Evolutionary conservation across 2,113 vertebrate species (phyloP), one percentile per base, ranked within the genome.

Genomic region (Hemichromis elongatus): DNA sequence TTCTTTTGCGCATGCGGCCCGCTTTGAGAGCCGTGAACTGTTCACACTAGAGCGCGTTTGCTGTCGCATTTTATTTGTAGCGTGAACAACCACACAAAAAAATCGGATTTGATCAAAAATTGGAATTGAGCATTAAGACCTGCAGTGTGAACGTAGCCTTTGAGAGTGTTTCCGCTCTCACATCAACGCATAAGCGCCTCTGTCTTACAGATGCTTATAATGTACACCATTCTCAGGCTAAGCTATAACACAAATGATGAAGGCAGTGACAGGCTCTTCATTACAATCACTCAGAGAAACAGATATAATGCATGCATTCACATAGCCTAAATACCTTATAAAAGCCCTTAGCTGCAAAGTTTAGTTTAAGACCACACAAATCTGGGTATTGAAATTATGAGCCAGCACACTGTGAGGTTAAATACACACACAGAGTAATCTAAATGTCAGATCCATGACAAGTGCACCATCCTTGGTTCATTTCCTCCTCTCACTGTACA

Each of bases 401-500:
- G 13, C 21, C 66, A 66, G 26, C 30, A 28, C 37, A 66, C 47
- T 8, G 7, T 75, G 53, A 80, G 53, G 84, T 66, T 79, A 52
- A 85, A 80, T n/a, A 77, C 35, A 40, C 18, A 77, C 6, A 68
- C 5, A 9, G 0, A 16, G 5, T 73, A 73, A 73, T 73, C 2
- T 18, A 84, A 81, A 84, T 45, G 66, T 88, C 87, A 84, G 79
- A 85, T 47, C 33, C 84, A 89, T 75, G 37, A 77, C 19, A 52
- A 66, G 47, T 33, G 56, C 82, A 68, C 50, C 30, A 52, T 82
- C 79, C 84, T 83, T 35, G 35, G 70, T 86, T 84, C 18, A 35
- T 87, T 85, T 92, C 80, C 70, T 57, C 70, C 80, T 85, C 84
- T 88, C 47, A 61, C 68, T 75, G 79, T 81, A 88, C 89, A 89